Conservation (phyloP, 2,888 invertebrate species). For the Achlya flavicornis region DNA sequence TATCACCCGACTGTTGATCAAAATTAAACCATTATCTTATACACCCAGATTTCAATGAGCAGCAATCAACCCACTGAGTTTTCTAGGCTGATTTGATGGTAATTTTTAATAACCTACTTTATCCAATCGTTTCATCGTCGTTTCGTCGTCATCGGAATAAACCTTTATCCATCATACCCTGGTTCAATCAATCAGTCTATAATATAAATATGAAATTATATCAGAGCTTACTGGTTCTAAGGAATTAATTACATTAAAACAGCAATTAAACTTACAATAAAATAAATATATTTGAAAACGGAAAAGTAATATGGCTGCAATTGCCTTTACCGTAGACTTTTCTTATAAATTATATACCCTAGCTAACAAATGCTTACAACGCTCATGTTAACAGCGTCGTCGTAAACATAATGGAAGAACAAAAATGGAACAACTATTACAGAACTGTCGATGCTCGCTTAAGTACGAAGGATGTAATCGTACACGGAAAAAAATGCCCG, state of each 20-base stretch:
- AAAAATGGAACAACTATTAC: slow-evolving; percentile 19
- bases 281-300: slow-evolving; percentile 6
- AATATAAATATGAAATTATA: slow-evolving; percentile 21
- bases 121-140: slow-evolving; percentile 37
- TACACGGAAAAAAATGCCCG: no score
- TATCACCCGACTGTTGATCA: no score
- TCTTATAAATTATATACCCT: neutral
- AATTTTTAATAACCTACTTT: slow-evolving; percentile 6
- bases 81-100: no score
- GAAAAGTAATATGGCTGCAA: neutral
- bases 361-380: neutral
- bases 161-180: slow-evolving; percentile 39
- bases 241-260: neutral
- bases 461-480: neutral
- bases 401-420: slow-evolving; percentile 44
- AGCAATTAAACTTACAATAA: slow-evolving; percentile 3
- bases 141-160: slow-evolving; percentile 28
- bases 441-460: neutral
- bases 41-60: no score
- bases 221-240: slow-evolving; percentile 11
- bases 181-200: slow-evolving; percentile 45
- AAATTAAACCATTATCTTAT: no score
- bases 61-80: no score
- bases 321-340: neutral
- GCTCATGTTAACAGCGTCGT: neutral